Evolutionary conservation across 2,797 vertebrate species (phyloP).

Genomic region (Hydrophis major): DNA sequence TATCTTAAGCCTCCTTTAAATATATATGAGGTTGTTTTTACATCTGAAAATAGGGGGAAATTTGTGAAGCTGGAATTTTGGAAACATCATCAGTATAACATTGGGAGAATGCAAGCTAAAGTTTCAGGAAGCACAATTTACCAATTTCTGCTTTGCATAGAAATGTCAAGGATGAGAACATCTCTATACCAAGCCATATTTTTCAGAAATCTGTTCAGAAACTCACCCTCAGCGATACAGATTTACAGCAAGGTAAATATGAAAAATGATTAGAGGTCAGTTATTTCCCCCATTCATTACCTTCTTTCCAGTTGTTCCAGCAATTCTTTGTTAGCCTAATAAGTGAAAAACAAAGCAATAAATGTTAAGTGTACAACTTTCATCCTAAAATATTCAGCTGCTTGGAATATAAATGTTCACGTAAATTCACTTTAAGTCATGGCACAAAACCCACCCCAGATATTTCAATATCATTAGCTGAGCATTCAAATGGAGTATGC

Average conservation of each 20-base stretch:
- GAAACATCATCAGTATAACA: neutral
- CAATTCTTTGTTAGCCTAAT: constrained; percentile 70
- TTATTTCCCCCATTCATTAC: constrained; percentile 52
- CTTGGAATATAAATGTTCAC: neutral
- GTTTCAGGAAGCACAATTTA: neutral
- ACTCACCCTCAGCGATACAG: neutral
- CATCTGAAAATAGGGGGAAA: neutral
- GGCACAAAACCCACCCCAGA: neutral
- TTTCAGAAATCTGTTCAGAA: neutral
- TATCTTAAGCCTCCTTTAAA: neutral
- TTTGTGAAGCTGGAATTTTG: neutral
- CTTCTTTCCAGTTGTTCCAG: constrained; percentile 78
- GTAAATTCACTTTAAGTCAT: neutral
- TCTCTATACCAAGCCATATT: neutral
- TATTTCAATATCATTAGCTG: neutral
- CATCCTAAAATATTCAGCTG: neutral
- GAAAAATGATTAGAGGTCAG: neutral
- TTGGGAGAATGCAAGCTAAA: neutral
- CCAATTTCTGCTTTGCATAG: neutral
- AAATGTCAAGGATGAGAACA: neutral
- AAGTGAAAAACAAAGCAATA: neutral
- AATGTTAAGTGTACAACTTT: neutral
- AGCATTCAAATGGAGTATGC: neutral
- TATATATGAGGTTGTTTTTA: neutral
- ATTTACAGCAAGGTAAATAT: neutral